A percentile compares a stretch with the other conserved stretches of the same genome.
These are phyloP conservation scores for Andrena bicolor DNA, from an alignment of 2,888 invertebrate genomes.

Conservation along the genomic window DNA sequence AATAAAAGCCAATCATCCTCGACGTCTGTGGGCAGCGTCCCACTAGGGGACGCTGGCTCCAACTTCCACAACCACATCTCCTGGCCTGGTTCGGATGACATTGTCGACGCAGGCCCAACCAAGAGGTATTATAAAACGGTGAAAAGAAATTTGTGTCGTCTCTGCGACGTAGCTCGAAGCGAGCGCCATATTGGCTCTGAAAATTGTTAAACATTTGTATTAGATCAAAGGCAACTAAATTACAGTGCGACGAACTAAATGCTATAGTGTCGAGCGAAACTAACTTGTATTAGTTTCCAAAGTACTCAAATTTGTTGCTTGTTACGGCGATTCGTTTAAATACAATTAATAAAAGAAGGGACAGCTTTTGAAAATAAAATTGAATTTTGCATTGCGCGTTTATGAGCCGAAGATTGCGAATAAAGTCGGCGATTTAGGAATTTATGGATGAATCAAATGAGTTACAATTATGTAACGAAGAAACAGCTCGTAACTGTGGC, in stretches of 20 bases:
- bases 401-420: not conserved
- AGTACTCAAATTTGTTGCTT: not conserved
- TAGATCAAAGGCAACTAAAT: slow-evolving; percentile 11
- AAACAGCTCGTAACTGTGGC: not conserved
- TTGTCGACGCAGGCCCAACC: slow-evolving; percentile 74
- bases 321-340: not conserved
- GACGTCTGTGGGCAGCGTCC: slow-evolving; percentile 81
- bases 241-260: not conserved
- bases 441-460: not conserved
- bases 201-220: slow-evolving; percentile 80
- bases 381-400: not conserved
- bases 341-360: not conserved
- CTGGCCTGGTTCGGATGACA: slow-evolving; percentile 76
- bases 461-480: slow-evolving; percentile 18
- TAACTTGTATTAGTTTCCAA: not conserved
- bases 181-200: slow-evolving; percentile 94
- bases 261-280: not conserved
- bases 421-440: not conserved
- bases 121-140: slow-evolving; percentile 74
- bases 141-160: slow-evolving; percentile 86
- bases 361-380: not conserved
- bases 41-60: slow-evolving; percentile 86
- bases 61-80: slow-evolving; percentile 85
- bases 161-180: slow-evolving; percentile 88
- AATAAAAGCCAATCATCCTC: slow-evolving; percentile 80